phyloP scores from a whole-genome alignment of 2,888 invertebrate genomes.

The Prosopocoilus inquinatus region DNA sequence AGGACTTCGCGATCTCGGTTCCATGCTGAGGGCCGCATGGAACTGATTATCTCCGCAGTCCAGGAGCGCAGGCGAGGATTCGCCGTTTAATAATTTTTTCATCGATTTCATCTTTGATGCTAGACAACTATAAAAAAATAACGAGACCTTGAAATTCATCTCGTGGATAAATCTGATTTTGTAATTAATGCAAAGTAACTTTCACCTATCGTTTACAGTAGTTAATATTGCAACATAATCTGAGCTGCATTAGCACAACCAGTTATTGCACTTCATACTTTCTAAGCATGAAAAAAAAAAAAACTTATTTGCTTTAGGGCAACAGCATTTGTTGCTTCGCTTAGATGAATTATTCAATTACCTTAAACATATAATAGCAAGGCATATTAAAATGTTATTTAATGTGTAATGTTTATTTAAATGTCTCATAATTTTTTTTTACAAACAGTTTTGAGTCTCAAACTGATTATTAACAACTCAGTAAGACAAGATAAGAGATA shows the following conservation, averaged over 20 bases:
- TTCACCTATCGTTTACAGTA: slow-evolving; percentile 1
- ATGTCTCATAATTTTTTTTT: too few species aligned
- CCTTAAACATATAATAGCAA: too few species aligned
- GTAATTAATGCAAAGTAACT: neutral
- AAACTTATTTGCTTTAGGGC: neutral
- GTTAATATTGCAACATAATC: neutral
- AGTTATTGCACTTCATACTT: neutral
- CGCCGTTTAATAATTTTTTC: slow-evolving; percentile 77
- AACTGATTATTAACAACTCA: too few species aligned
- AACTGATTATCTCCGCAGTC: slow-evolving; percentile 76
- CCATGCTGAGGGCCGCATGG: slow-evolving; percentile 72
- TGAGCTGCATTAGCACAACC: neutral
- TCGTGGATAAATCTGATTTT: neutral
- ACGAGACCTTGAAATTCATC: neutral
- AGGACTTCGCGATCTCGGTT: slow-evolving; percentile 79
- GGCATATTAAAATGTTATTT: too few species aligned
- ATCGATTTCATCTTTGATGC: slow-evolving; percentile 83
- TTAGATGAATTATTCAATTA: too few species aligned
- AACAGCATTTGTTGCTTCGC: too few species aligned
- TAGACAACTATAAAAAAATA: slow-evolving; percentile 61
- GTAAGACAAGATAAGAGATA: too few species aligned
- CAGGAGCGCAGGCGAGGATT: slow-evolving; percentile 55
- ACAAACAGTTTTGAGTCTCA: too few species aligned
- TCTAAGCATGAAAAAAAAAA: neutral
- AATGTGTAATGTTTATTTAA: too few species aligned